Base-by-base conservation (phyloP, 1,140 invertebrate species). In the Scaptomyza pallida region DNA sequence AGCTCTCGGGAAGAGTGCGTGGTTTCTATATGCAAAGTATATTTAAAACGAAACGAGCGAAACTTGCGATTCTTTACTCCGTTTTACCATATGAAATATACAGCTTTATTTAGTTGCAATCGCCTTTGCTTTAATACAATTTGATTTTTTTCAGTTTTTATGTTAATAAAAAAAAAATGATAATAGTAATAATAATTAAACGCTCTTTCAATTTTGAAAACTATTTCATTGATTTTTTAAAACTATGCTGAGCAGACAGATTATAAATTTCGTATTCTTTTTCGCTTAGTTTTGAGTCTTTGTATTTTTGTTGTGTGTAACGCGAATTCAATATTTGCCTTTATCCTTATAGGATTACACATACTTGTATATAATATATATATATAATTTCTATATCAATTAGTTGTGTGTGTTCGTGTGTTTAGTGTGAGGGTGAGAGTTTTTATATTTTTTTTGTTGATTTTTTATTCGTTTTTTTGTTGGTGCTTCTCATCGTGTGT, bases 1-100 rank as follows among this genome's bases (percentile, higher is more conserved):
- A 72, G 62, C 69, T 60, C 48, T 37, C 5, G 47, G 55, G 55
- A 40, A 57, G n/a, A n/a, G 8, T 4, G 67, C 43, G 54, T 23
- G 63, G 68, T 71, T 65, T 65, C 8, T 37, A 30, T 71, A 71
- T 71, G 68, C 68, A 71, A 68, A 68, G 67, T 52, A 57, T 44
- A 12, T 23, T 57, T n/a, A 10, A 57, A 57, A 57, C 16, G 33
- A 48, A 56, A 60, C 60, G 48, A 60, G 13, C n/a, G 8, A 44
- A 21, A n/a, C 12, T 3, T 5, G 33, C 33, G n/a, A 5, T n/a
- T 37, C 33, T n/a, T 5, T 13, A 12, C 5, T 33, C 40, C 55
- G 65, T 54, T 75, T n/a, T 88, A 81, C 82, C 78, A 86, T 78
- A 86, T 81, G 73, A 86, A 85, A 78, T 86, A 88, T 78, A 86